These are phyloP conservation scores for Drosophila leontia DNA, from an alignment of 1,140 invertebrate genomes.

Conservation along the genomic window DNA sequence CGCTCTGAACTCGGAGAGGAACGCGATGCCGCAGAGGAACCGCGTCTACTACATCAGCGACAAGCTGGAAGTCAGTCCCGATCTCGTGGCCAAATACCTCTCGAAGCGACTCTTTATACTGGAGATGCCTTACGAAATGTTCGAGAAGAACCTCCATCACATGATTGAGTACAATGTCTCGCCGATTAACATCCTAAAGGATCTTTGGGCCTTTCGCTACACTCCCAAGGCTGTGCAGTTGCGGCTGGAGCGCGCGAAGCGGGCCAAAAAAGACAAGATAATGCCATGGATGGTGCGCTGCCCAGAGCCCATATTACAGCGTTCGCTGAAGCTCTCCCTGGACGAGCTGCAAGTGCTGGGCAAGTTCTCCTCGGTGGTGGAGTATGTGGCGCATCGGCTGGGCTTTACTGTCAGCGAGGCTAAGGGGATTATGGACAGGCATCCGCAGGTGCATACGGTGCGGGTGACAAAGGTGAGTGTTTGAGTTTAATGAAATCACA, in stretches of 20 bases:
- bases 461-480: constrained; percentile 85
- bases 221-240: constrained; percentile 77
- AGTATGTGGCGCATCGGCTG: constrained; percentile 86
- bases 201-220: constrained; percentile 86
- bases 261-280: constrained; percentile 84
- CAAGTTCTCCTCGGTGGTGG: constrained; percentile 76
- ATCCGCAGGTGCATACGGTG: constrained; percentile 85
- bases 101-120: constrained; percentile 78
- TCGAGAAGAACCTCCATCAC: constrained; percentile 74
- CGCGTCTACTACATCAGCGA: constrained; percentile 83
- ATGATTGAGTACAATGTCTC: constrained; percentile 84
- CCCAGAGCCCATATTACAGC: constrained; percentile 84
- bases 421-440: constrained; percentile 83
- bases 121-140: constrained; percentile 81
- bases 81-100: constrained; percentile 75
- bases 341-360: constrained; percentile 85
- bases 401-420: constrained; percentile 80
- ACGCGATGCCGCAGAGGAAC: constrained; percentile 56
- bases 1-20: constrained; percentile 50
- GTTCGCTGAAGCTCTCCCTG: constrained; percentile 83
- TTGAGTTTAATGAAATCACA: no score
- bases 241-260: constrained; percentile 82
- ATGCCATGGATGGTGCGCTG: constrained; percentile 87
- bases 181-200: constrained; percentile 85
- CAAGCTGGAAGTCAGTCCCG: constrained; percentile 59